Percentiles rank a stretch among this genome's conserved stretches.
phyloP scores from a whole-genome alignment of 2,113 vertebrate genomes.

The Noturus placidus region DNA sequence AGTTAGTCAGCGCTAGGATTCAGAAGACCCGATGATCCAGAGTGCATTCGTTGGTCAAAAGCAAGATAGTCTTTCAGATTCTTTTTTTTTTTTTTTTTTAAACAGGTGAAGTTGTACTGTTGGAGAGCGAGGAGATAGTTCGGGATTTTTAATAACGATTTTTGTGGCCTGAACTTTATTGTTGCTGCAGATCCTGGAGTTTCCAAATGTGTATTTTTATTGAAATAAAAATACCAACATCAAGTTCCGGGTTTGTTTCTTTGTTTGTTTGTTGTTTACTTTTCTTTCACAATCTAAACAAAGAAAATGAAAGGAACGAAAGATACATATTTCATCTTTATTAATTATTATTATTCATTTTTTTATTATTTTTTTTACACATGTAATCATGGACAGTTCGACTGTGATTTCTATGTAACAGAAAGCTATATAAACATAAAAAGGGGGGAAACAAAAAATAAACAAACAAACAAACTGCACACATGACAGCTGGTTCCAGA shows the following conservation, averaged over 20 bases:
- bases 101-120: slow-evolving; percentile 16
- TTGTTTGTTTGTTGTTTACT: too few relatives aligned
- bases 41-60: slow-evolving; percentile 28
- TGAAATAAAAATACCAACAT: slow-evolving; percentile 34
- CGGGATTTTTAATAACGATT: slow-evolving; percentile 6
- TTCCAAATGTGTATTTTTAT: slow-evolving; percentile 52
- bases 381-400: slow-evolving; percentile 76
- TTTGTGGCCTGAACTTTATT: slow-evolving; percentile 14
- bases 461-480: slow-evolving; percentile 3
- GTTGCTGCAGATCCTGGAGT: slow-evolving; percentile 37
- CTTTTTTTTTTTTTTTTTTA: not conserved
- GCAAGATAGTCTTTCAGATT: slow-evolving; percentile 25
- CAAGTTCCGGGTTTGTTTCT: not conserved
- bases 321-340: slow-evolving; percentile 69
- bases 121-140: not conserved
- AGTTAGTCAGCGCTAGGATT: slow-evolving; percentile 7
- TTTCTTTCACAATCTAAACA: not conserved
- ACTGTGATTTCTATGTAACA: slow-evolving; percentile 73
- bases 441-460: not conserved
- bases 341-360: slow-evolving; percentile 51
- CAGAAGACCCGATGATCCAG: not conserved
- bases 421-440: slow-evolving; percentile 49
- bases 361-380: slow-evolving; percentile 51
- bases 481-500: slow-evolving; percentile 69
- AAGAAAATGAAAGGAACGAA: slow-evolving; percentile 22